Percentiles rank a stretch among this genome's conserved stretches.
phyloP scores from a whole-genome alignment of 2,797 vertebrate genomes.

The Acridotheres tristis region DNA sequence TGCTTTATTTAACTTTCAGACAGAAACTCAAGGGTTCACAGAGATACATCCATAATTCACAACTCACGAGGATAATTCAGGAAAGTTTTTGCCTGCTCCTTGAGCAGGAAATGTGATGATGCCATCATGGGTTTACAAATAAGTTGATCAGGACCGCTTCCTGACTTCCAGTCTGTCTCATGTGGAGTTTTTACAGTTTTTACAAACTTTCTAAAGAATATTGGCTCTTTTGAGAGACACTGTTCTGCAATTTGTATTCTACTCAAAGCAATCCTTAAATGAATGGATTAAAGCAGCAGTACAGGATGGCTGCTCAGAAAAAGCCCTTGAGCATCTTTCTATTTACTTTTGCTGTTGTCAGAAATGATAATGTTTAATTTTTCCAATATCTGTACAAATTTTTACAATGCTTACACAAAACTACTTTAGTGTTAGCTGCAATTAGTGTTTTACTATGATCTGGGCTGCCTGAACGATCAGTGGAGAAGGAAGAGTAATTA shows the following conservation, averaged over 20 bases:
- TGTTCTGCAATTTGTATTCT: neutral
- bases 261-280: neutral
- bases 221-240: neutral
- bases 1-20: conserved; percentile 47
- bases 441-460: neutral
- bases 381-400: neutral
- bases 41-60: conserved; percentile 51
- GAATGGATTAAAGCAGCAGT: neutral
- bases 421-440: neutral
- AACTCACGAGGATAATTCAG: neutral
- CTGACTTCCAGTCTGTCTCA: neutral
- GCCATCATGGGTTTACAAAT: neutral
- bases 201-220: neutral
- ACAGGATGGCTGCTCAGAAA: neutral
- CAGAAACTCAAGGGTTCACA: neutral
- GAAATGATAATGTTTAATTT: neutral
- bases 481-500: neutral
- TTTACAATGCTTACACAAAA: neutral
- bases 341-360: neutral
- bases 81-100: neutral
- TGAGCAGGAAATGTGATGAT: neutral
- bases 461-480: neutral
- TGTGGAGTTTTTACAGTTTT: neutral
- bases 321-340: neutral
- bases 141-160: neutral